A percentile compares a stretch with the other conserved stretches of the same genome.
Evolutionary conservation across 2,113 vertebrate genomes (phyloP).

Genomic region (Gasterosteus aculeatus): DNA sequence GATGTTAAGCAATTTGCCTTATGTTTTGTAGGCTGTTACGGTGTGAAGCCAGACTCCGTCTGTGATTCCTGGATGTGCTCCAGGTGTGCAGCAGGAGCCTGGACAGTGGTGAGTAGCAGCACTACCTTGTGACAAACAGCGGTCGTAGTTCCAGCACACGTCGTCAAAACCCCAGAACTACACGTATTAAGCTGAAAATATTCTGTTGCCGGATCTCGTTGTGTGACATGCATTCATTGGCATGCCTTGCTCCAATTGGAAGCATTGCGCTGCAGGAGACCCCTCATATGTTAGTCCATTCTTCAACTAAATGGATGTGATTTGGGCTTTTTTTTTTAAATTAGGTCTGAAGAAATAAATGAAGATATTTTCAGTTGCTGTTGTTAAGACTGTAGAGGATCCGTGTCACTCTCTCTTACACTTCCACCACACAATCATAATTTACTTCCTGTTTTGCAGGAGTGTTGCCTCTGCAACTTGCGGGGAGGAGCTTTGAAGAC

Average conservation of each 20-base stretch:
- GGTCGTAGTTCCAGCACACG: not conserved
- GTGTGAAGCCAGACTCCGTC: constrained; percentile 87
- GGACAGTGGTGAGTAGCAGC: constrained; percentile 86
- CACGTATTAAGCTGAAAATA: not conserved
- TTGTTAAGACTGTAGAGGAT: not conserved
- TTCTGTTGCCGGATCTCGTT: not conserved
- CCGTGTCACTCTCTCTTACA: not conserved
- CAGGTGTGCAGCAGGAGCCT: constrained; percentile 86
- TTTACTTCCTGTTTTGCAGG: constrained; percentile 77
- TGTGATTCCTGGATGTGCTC: constrained; percentile 89
- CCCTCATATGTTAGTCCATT: not conserved
- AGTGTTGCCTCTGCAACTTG: constrained; percentile 95
- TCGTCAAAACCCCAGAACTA: not conserved
- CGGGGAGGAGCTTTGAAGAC: constrained; percentile 93
- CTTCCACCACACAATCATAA: not conserved
- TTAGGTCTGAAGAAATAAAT: no score
- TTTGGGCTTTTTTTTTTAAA: no score
- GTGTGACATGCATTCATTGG: not conserved
- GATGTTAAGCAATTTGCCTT: constrained; percentile 8
- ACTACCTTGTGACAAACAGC: not conserved
- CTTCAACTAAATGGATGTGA: not conserved
- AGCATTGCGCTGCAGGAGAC: not conserved
- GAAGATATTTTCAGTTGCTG: not conserved
- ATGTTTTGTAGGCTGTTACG: constrained; percentile 88
- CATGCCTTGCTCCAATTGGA: not conserved